phyloP scores from a whole-genome alignment of 2,113 vertebrate genomes.

The Onychostoma macrolepis region DNA sequence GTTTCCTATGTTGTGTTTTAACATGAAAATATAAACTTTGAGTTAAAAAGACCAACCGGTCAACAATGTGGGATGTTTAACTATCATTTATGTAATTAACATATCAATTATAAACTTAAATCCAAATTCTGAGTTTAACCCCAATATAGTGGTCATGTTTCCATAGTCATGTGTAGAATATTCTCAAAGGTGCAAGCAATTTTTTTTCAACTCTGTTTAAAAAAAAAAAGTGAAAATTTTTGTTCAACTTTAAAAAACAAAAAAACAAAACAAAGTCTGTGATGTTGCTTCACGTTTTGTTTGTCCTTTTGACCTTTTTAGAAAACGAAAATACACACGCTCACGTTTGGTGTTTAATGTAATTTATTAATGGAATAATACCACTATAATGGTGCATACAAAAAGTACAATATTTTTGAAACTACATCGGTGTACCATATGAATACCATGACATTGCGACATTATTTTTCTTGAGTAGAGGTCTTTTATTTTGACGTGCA shows the following conservation, averaged over 20 bases:
- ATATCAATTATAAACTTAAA: not conserved
- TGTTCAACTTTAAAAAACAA: too few species aligned
- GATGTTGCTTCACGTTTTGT: not conserved
- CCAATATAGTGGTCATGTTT: not conserved
- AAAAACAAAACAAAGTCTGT: not conserved
- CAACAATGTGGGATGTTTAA: not conserved
- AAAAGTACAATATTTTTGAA: not conserved
- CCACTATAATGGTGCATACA: not conserved
- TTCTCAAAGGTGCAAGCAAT: not conserved
- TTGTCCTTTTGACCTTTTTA: not conserved
- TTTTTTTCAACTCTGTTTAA: too few species aligned
- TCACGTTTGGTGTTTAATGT: not conserved
- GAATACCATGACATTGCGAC: not conserved
- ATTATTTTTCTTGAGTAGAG: not conserved
- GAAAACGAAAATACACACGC: not conserved
- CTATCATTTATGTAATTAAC: not conserved
- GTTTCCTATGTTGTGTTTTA: not conserved
- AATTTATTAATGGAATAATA: not conserved
- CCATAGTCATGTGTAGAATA: not conserved
- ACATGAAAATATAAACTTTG: not conserved
- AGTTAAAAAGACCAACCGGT: not conserved
- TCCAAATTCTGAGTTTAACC: not conserved
- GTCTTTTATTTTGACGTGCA: conserved; percentile 1
- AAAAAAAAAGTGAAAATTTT: too few species aligned
- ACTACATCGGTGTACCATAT: not conserved